Percentiles rank a stretch among this genome's conserved stretches.
Conservation (phyloP, 2,888 invertebrate genomes). For the Prosopocoilus inquinatus region DNA sequence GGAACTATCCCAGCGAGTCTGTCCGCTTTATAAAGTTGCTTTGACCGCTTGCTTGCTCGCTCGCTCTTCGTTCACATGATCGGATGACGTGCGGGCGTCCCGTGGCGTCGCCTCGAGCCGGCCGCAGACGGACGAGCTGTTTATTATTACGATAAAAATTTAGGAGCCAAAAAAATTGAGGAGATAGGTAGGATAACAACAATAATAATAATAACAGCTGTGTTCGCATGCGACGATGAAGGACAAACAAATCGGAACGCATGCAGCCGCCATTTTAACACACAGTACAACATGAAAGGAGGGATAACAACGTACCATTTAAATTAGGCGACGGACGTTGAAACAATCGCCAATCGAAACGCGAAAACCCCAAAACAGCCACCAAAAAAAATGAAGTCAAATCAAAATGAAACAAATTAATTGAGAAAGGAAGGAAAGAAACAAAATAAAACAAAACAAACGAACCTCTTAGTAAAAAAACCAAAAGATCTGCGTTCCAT, state of each 20-base stretch:
- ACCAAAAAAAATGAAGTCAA: no score
- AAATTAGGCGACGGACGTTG: background rate
- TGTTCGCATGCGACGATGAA: no score
- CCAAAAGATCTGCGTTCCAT: conserved; percentile 79
- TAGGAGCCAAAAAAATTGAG: no score
- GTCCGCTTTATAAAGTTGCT: no score
- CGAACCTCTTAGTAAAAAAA: conserved; percentile 81
- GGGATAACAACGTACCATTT: conserved; percentile 13
- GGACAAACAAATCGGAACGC: background rate
- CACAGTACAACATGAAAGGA: conserved; percentile 14
- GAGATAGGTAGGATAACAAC: no score
- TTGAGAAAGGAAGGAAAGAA: conserved; percentile 52
- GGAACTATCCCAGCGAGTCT: conserved; percentile 13
- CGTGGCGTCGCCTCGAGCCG: conserved; percentile 9
- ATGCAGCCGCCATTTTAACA: background rate
- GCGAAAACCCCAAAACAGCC: no score
- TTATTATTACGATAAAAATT: no score
- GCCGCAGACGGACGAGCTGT: conserved; percentile 9
- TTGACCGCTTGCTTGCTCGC: no score
- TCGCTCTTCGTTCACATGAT: background rate
- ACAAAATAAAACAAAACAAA: conserved; percentile 57
- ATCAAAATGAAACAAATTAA: background rate
- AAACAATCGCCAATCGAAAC: no score
- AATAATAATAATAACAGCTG: no score
- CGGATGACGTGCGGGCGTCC: conserved; percentile 8